phyloP scores from a whole-genome alignment of 1,140 invertebrate species.

The Drosophila aff. region DNA sequence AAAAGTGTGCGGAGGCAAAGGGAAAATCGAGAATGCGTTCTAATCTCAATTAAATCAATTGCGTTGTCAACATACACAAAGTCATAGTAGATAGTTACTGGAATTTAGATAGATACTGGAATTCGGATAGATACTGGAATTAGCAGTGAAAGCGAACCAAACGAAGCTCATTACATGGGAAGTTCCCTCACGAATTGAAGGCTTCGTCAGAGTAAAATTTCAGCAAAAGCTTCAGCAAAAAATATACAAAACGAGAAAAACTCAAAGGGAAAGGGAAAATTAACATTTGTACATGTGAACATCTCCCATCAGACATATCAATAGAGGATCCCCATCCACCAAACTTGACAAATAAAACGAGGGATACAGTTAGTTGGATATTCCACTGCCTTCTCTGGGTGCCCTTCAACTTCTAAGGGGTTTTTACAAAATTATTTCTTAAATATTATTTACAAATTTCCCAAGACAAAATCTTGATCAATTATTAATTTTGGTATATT shows the following conservation, averaged over 20 bases:
- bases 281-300: constrained; percentile 33
- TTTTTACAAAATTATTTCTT: neutral
- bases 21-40: constrained; percentile 25
- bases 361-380: constrained; percentile 12
- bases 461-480: too few species aligned
- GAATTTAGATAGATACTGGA: neutral
- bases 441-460: neutral
- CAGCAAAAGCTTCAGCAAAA: constrained; percentile 6
- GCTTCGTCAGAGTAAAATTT: constrained; percentile 4
- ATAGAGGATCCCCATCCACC: constrained; percentile 6
- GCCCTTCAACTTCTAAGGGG: neutral
- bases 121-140: constrained; percentile 6
- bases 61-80: constrained; percentile 20
- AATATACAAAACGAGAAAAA: neutral
- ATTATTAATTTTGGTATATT: neutral
- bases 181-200: neutral
- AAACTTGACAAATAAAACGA: constrained; percentile 3
- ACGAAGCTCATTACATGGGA: constrained; percentile 20
- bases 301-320: constrained; percentile 43
- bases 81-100: neutral
- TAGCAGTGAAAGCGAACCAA: constrained; percentile 4
- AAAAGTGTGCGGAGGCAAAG: neutral
- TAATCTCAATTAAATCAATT: constrained; percentile 59
- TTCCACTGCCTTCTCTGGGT: neutral
- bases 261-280: constrained; percentile 1